Base-by-base conservation (phyloP, 2,797 vertebrate species). In the Mus minutoides region DNA sequence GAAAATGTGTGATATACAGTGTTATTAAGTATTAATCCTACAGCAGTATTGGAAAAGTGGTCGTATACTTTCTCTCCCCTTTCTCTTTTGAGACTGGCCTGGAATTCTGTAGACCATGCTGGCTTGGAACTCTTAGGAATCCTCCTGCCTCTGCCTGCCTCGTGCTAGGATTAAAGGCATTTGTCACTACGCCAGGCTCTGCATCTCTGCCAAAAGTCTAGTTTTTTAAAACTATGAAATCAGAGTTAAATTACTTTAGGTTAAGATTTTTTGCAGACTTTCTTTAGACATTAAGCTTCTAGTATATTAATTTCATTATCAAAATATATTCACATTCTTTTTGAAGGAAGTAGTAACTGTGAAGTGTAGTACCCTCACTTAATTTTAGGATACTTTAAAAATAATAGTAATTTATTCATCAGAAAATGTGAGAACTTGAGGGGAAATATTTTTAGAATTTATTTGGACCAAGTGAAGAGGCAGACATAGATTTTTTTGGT, bases 401-500 rank as follows among this genome's bases (percentile, higher is more conserved):
- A 67, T 93, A 31, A 60, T 93, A 79, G 31, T 91, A 82, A 82
- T 90, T 26, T 94, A 77, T 64, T 64, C 91, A 8, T 87, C 58
- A 73, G 54, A 84, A 64, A 92, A 80, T 91, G 71, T 94, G 84
- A 92, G 40, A 69, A 80, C 96, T 96, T 94, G 37, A 60, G 75
- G 90, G 93, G 37, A 60, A 46, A 93, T 94, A 83, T 69, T 96
- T 93, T 95, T 77, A 76, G 69, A 90, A 64, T 95, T 75, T 86
- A 64, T 43, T 80, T 94, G 76, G 75, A 79, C 69, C 56, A 76
- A 22, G 24, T 83, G 91, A 37, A 82, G 96, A 92, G 71, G 40
- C 71, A 77, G 37, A 8, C 43, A 69, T 85, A 85, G 84, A 22
- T 49, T 78, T 92, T 89, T 60, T 40, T 9, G 11, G 76, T 31